These are phyloP conservation scores for Sitta europaea DNA, from an alignment of 2,113 vertebrate genomes.

Conservation along the genomic window DNA sequence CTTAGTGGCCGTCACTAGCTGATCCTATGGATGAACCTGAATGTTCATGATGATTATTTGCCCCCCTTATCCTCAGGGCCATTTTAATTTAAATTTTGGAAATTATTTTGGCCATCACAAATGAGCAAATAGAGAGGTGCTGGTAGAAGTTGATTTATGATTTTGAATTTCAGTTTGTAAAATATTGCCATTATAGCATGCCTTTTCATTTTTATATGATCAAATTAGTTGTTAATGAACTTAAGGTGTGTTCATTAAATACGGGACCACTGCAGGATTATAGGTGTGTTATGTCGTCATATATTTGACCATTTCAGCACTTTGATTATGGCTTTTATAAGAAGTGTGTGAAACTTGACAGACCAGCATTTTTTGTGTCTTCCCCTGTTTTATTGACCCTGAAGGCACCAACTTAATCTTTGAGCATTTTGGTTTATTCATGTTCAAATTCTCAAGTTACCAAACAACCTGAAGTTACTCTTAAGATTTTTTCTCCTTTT, in stretches of 20 bases:
- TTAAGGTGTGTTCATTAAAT: neutral
- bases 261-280: rapidly evolving
- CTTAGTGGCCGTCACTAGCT: neutral
- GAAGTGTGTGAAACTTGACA: neutral
- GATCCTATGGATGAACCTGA: neutral
- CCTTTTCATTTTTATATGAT: neutral
- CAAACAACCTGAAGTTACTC: neutral
- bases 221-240: neutral
- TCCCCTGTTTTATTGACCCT: neutral
- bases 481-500: neutral
- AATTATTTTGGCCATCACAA: neutral
- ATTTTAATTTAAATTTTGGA: neutral
- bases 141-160: neutral
- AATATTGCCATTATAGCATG: neutral
- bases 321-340: neutral
- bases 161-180: neutral
- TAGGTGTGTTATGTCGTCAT: neutral
- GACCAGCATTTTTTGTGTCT: neutral
- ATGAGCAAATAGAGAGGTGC: neutral
- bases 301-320: neutral
- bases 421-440: neutral
- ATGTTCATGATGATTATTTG: neutral
- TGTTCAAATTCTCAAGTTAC: neutral
- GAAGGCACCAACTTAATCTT: neutral
- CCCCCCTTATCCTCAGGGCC: neutral